These are phyloP conservation scores for Trachops cirrhosus DNA, from an alignment of 2,797 vertebrate species.

Conservation along the genomic window DNA sequence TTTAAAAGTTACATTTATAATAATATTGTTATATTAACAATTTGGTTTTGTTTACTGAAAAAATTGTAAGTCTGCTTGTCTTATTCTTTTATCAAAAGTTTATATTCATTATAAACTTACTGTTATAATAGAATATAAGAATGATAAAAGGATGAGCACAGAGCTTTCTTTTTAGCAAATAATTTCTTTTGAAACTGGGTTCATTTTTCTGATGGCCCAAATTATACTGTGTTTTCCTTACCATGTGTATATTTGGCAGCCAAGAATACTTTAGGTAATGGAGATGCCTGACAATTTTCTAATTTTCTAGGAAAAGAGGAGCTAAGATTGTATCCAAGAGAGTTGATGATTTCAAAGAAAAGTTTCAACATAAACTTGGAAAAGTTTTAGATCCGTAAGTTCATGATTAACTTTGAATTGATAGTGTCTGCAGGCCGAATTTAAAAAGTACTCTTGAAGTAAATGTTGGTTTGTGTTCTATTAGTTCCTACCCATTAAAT, in stretches of 20 bases:
- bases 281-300: conserved; percentile 52
- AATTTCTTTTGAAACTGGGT: conserved; percentile 3
- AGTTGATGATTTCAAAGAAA: conserved; percentile 86
- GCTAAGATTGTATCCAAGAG: conserved; percentile 83
- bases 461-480: conserved; percentile 2
- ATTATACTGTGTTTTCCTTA: neutral
- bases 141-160: neutral
- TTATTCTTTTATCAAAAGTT: neutral
- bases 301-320: conserved; percentile 83
- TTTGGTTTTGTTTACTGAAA: conserved; percentile 19
- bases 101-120: neutral
- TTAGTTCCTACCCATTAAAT: neutral
- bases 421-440: neutral
- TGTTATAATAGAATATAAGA: neutral
- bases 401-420: neutral
- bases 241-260: neutral
- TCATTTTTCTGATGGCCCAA: neutral
- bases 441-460: neutral
- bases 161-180: neutral
- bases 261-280: neutral
- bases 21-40: neutral
- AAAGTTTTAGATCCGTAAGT: conserved; percentile 85
- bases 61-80: neutral
- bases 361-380: conserved; percentile 83
- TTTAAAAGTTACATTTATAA: neutral